phyloP scores from a whole-genome alignment of 2,113 vertebrate species.

The Australoheros scitulus region DNA sequence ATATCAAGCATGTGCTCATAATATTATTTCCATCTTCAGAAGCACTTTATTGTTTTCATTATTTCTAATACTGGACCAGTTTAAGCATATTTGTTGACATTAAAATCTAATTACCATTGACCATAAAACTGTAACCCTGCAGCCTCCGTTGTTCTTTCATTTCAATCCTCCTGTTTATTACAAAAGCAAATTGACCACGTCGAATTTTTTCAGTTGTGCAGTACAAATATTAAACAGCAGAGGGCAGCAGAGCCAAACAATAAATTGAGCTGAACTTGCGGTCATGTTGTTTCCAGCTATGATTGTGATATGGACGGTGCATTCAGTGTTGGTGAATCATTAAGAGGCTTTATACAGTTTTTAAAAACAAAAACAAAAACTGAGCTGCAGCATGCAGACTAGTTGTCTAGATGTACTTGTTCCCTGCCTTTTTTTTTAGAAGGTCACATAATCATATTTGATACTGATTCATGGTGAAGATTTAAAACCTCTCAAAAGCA shows the following conservation, averaged over 20 bases:
- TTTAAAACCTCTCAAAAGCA: not conserved
- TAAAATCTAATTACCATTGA: not conserved
- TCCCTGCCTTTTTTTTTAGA: not conserved
- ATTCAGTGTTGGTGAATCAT: not conserved
- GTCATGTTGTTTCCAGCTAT: conserved; percentile 26
- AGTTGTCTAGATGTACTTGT: not conserved
- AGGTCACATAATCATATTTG: not conserved
- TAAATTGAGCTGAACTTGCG: not conserved
- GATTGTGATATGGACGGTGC: rapidly evolving
- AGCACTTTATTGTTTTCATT: not conserved
- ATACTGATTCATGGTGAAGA: not conserved
- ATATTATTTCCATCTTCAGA: not conserved
- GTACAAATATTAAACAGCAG: conserved; percentile 50
- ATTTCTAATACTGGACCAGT: not conserved
- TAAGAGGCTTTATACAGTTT: not conserved
- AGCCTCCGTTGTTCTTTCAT: not conserved
- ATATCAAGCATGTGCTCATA: not conserved
- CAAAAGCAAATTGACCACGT: not conserved
- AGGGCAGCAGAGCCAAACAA: conserved; percentile 39
- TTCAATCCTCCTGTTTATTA: not conserved
- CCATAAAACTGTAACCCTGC: not conserved
- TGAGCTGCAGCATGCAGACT: not conserved
- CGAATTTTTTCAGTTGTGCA: not conserved
- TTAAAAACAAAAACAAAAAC: no score
- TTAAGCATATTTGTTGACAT: not conserved